Conservation (phyloP, 2,797 vertebrate genomes). For the Acrossocheilus fasciatus region DNA sequence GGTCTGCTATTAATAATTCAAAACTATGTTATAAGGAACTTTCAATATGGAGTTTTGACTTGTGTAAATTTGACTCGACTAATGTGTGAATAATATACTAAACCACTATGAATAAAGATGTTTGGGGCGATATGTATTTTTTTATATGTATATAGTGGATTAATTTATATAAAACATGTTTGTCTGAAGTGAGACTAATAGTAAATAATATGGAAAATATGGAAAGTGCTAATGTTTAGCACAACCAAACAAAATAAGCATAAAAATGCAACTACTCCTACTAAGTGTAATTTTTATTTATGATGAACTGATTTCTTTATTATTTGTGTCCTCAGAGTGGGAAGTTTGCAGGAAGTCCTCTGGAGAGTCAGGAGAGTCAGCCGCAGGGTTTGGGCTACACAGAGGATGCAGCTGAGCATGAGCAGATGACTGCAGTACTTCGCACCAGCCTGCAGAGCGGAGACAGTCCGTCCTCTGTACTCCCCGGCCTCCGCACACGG, state of each 20-base stretch:
- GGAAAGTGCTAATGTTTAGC: not conserved
- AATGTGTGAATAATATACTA: conserved; percentile 22
- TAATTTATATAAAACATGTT: not conserved
- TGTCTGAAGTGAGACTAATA: not conserved
- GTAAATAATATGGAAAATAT: not conserved
- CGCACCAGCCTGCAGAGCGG: conserved; percentile 76
- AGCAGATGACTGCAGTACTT: conserved; percentile 96
- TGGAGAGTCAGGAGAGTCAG: conserved; percentile 77
- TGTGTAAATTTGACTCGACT: not conserved
- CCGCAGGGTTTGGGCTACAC: conserved; percentile 85
- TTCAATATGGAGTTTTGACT: not conserved
- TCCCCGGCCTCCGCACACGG: conserved; percentile 86
- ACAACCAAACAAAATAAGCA: not conserved
- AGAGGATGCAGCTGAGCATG: conserved; percentile 89
- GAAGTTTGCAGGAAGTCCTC: conserved; percentile 84
- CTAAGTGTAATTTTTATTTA: not conserved
- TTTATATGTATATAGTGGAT: not conserved
- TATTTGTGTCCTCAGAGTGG: conserved; percentile 80
- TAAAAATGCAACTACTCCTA: not conserved
- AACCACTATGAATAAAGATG: not conserved
- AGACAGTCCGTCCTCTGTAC: conserved; percentile 71
- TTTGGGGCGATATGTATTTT: not conserved
- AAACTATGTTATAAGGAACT: not conserved
- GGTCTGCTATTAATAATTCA: not conserved
- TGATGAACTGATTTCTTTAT: not conserved